Percentiles rank a stretch among this genome's conserved stretches.
phyloP scores from a whole-genome alignment of 2,113 vertebrate genomes.

The Callipepla californica region DNA sequence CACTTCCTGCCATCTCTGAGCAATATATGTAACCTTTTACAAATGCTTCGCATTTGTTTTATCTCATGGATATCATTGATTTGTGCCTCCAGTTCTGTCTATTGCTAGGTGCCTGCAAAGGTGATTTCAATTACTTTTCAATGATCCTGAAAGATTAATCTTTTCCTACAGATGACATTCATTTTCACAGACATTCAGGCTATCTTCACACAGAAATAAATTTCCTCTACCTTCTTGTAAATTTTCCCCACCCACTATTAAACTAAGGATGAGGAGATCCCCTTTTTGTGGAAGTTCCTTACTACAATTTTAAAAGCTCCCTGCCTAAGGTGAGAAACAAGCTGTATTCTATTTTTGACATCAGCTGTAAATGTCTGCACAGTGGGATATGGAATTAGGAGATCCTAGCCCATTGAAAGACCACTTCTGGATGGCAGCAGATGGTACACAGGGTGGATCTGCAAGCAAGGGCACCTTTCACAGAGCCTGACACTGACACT shows the following conservation, averaged over 20 bases:
- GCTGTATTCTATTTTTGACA: background rate
- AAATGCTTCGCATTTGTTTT: background rate
- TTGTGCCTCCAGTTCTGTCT: background rate
- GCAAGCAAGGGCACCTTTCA: background rate
- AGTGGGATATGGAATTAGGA: background rate
- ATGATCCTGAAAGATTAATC: fast-evolving
- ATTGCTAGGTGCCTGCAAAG: background rate
- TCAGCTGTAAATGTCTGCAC: background rate
- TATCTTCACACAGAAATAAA: background rate
- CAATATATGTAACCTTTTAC: background rate
- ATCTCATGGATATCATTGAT: background rate
- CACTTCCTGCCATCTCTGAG: background rate
- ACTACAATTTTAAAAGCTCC: background rate
- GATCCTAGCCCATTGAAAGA: background rate
- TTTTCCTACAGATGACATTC: background rate
- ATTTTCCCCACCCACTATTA: fast-evolving
- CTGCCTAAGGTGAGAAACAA: background rate
- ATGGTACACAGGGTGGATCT: background rate
- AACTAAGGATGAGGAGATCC: fast-evolving
- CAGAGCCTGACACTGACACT: background rate
- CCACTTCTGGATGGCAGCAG: background rate
- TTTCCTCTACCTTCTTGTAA: background rate
- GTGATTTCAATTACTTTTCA: background rate
- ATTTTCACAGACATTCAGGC: background rate
- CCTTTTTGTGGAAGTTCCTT: background rate